phyloP scores from a whole-genome alignment of 2,888 invertebrate species.

The Mythimna lalbum region DNA sequence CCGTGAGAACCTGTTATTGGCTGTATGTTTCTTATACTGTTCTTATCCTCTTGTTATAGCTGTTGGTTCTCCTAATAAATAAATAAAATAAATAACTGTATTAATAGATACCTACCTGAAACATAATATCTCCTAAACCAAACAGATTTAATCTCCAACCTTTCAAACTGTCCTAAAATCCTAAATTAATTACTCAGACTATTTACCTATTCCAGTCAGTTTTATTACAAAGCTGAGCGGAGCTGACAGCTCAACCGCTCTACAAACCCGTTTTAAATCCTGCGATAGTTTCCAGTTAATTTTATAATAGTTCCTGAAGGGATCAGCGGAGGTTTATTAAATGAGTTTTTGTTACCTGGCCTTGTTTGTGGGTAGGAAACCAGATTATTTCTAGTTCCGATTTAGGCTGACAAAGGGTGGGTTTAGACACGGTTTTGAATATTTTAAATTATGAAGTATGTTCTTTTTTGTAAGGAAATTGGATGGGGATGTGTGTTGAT shows the following conservation, averaged over 20 bases:
- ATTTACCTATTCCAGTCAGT: constrained; percentile 36
- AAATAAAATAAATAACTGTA: too few species aligned
- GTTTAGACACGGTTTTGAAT: not conserved
- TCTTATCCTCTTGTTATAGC: too few species aligned
- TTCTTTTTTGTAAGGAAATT: not conserved
- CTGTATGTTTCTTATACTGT: too few species aligned
- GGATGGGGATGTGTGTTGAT: too few species aligned
- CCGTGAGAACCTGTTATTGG: too few species aligned
- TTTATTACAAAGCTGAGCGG: constrained; percentile 40
- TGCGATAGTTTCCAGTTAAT: constrained; percentile 41
- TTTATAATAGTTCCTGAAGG: constrained; percentile 52
- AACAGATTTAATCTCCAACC: not conserved
- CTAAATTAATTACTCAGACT: constrained; percentile 41
- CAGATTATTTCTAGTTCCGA: constrained; percentile 28
- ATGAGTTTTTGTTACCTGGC: constrained; percentile 49
- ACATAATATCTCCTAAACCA: not conserved
- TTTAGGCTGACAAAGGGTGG: constrained; percentile 5
- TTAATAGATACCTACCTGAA: not conserved
- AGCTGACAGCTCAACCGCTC: constrained; percentile 39
- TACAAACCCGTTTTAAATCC: constrained; percentile 34
- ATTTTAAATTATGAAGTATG: not conserved
- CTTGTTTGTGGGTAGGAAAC: constrained; percentile 30
- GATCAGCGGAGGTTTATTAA: constrained; percentile 47
- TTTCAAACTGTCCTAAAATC: constrained; percentile 9
- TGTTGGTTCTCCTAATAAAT: too few species aligned